Evolutionary conservation across 2,888 invertebrate species (phyloP).

Genomic region (Epistrophella euchroma): DNA sequence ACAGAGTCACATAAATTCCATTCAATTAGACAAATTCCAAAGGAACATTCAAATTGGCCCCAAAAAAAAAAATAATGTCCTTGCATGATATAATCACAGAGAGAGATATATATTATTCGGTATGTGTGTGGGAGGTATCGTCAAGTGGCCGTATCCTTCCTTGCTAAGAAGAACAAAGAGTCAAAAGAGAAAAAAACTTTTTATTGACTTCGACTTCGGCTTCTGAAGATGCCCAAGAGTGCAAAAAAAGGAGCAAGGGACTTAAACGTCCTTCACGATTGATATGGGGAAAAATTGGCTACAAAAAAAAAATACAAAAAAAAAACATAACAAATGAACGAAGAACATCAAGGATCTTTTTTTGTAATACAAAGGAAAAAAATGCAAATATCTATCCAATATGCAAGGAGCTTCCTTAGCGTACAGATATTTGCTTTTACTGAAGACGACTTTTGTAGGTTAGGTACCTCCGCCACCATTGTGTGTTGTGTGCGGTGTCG

Average conservation of each 20-base stretch:
- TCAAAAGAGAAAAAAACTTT: not conserved
- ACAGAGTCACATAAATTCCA: conserved; percentile 16
- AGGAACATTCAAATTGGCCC: conserved; percentile 24
- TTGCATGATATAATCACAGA: conserved; percentile 23
- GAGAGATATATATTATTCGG: not conserved
- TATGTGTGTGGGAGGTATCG: conserved; percentile 14
- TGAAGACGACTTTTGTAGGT: not conserved
- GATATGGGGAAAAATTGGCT: conserved; percentile 28
- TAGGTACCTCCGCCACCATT: conserved; percentile 19
- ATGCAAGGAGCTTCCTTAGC: conserved; percentile 16
- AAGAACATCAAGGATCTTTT: conserved; percentile 47
- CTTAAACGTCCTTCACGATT: conserved; percentile 46
- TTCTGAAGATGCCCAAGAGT: conserved; percentile 37
- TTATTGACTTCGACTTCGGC: conserved; percentile 48
- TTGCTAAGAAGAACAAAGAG: not conserved
- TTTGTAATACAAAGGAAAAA: conserved; percentile 40
- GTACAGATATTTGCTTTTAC: not conserved
- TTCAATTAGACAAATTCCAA: conserved; percentile 41
- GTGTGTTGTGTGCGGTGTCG: conserved; percentile 41
- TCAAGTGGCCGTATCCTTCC: conserved; percentile 30
- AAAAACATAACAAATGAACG: conserved; percentile 11
- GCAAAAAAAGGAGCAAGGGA: conserved; percentile 25
- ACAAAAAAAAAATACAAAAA: conserved; percentile 21
- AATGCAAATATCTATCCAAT: conserved; percentile 70
- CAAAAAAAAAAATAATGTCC: conserved; percentile 13